Evolutionary conservation across 2,113 vertebrate species (phyloP), one percentile per base, ranked within the genome.

Genomic region (Kryptolebias marmoratus): DNA sequence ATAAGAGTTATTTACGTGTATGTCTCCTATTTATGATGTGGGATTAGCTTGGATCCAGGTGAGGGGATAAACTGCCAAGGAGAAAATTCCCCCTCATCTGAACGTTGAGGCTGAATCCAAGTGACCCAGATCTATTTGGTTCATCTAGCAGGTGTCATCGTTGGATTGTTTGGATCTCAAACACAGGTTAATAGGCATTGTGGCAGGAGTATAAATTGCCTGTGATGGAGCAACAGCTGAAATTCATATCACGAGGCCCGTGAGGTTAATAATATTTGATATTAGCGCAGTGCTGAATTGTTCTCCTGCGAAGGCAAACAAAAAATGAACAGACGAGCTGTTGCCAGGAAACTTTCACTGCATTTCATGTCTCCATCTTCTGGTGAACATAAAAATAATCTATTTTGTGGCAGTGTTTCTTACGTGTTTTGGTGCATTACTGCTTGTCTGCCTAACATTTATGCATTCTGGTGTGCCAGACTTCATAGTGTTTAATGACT

Each of bases 251-350:
- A 52, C 31, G 4, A 8, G 60, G 52, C 60, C 44, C 65, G 39
- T 55, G 64, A 85, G 75, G 78, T 77, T 87, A 85, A 85, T 80
- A 66, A 75, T 83, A 77, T 81, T 83, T 86, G 79, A 81, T 77
- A 36, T 87, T 82, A 72, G 71, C 15, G 11, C 68, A 49, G 70
- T 1, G 1, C 54, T 62, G 27, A 73, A 70, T 86, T 71, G 64
- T 66, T 68, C 53, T 63, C 14, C 57, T 59, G 53, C 45, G 58
- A 49, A 73, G 30, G 72, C 64, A 67, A 74, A 82, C 53, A 76
- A 6, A 11, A 45, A 11, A 54, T 22, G 55, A 36, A 39, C 5
- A 61, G 8, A 10, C 9, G 36, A 31, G 71, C 56, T 42, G 69
- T 44, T 72, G 57, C 70, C 45, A 53, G 68, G 27, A 59, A 0